Evolutionary conservation across 2,888 invertebrate species (phyloP).

Genomic region (Xylota sylvarum): DNA sequence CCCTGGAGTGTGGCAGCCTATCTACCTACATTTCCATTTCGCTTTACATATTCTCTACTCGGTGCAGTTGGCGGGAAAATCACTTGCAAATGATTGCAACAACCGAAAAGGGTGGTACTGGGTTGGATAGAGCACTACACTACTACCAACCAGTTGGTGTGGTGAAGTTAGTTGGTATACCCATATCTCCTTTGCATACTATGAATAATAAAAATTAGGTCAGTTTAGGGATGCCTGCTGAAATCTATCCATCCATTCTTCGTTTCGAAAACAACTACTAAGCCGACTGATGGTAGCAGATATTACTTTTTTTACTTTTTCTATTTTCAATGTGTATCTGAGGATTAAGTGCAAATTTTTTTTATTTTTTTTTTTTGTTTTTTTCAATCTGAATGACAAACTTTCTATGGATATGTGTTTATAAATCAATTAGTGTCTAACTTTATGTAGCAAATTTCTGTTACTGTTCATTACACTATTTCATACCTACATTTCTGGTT

Average conservation of each 20-base stretch:
- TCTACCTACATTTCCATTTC: constrained; percentile 65
- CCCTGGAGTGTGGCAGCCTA: constrained; percentile 48
- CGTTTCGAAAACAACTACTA: constrained; percentile 9
- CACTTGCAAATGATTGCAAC: constrained; percentile 65
- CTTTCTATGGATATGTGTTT: constrained; percentile 18
- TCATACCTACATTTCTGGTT: constrained; percentile 30
- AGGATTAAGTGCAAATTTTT: neutral
- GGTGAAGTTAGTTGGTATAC: constrained; percentile 42
- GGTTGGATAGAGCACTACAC: constrained; percentile 11
- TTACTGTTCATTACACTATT: constrained; percentile 21
- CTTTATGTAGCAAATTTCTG: constrained; percentile 3
- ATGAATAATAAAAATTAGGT: constrained; percentile 76
- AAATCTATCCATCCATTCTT: constrained; percentile 28
- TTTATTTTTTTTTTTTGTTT: neutral
- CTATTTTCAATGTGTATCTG: neutral
- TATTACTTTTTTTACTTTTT: neutral
- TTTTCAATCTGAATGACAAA: constrained; percentile 18
- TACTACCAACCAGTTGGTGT: constrained; percentile 3
- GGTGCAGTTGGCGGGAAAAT: constrained; percentile 74
- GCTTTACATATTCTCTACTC: constrained; percentile 55
- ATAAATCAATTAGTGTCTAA: constrained; percentile 18
- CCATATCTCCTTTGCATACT: constrained; percentile 50
- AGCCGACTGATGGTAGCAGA: constrained; percentile 19
- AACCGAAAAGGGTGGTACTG: constrained; percentile 15
- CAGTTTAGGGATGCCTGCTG: constrained; percentile 46